phyloP scores from a whole-genome alignment of 2,888 invertebrate genomes.

The Nemoura dubitans region DNA sequence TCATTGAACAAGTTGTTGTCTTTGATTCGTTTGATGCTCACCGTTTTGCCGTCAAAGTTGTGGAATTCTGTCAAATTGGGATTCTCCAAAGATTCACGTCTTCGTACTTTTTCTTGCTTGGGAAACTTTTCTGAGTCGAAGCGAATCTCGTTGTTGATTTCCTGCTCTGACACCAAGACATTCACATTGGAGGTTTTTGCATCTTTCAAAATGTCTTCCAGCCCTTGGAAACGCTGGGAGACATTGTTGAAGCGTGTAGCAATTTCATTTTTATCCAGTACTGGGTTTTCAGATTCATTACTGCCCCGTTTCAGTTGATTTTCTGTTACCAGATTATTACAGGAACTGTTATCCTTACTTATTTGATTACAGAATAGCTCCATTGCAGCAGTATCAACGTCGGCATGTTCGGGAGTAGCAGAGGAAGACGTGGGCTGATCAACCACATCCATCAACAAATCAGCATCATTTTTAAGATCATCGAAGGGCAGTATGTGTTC shows the following conservation, averaged over 20 bases:
- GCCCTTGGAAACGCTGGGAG: conserved; percentile 55
- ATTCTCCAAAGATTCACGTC: conserved; percentile 60
- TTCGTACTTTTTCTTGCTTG: conserved; percentile 61
- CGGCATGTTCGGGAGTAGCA: conserved; percentile 52
- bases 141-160: conserved; percentile 62
- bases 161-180: conserved; percentile 60
- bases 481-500: conserved; percentile 52
- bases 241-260: conserved; percentile 55
- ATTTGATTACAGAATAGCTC: conserved; percentile 31
- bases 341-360: conserved; percentile 7
- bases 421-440: conserved; percentile 9
- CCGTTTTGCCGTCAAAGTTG: conserved; percentile 60
- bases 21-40: conserved; percentile 61
- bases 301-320: conserved; percentile 32
- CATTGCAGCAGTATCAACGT: conserved; percentile 47
- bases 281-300: conserved; percentile 15
- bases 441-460: conserved; percentile 31
- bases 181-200: conserved; percentile 69
- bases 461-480: conserved; percentile 27
- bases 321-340: conserved; percentile 43
- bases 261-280: conserved; percentile 53
- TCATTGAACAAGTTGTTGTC: conserved; percentile 60
- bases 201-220: conserved; percentile 66
- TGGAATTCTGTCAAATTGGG: conserved; percentile 61
- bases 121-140: conserved; percentile 68